Base-by-base conservation (phyloP, 2,888 invertebrate genomes). In the Cryptocheilus praepositus region DNA sequence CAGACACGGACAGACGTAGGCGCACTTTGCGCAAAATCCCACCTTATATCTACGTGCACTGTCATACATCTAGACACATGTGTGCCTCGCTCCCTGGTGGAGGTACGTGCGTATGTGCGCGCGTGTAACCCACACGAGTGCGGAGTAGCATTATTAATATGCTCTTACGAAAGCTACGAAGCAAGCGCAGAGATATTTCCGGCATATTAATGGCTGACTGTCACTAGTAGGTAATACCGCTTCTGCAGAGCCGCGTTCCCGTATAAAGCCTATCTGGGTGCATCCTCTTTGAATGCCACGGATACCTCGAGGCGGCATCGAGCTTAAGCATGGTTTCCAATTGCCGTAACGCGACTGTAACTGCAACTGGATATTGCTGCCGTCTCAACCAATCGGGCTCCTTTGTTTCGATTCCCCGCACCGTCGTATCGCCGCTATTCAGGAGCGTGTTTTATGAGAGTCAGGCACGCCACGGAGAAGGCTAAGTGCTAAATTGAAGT, bases 291-390 rank as follows among this genome's bases (percentile, higher is more conserved):
- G 49, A 62, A 61, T 60, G 51, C 55, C n/a, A 49, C 45, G 43
- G 16, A 56, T 68, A 49, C 52, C 55, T 46, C 3, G 11, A 25
- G 59, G 28, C 61, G 52, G 18, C 36, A 13, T n/a, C 15, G 13
- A 22, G 16, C 55, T 65, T 69, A 65, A 65, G 54, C 45, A 51
- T 53, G 49, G n/a, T 60, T 61, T 61, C 57, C 55, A 69, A 69
- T 54, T 58, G 46, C 45, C 46, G 49, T 43, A 63, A 63, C 57
- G 51, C 43, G 19, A 21, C 45, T 52, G 45, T 45, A 54, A 55
- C 49, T 49, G 49, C 49, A 18, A 49, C 18, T 49, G 49, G 18
- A 49, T 49, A 49, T 49, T 49, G 49, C 49, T 18, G 18, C 49
- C 18, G 49, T 36, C 36, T 36, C 36, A 36, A 11, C 36, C 36